Conservation (phyloP, 2,797 vertebrate genomes). For the Mionectes olivaceus region DNA sequence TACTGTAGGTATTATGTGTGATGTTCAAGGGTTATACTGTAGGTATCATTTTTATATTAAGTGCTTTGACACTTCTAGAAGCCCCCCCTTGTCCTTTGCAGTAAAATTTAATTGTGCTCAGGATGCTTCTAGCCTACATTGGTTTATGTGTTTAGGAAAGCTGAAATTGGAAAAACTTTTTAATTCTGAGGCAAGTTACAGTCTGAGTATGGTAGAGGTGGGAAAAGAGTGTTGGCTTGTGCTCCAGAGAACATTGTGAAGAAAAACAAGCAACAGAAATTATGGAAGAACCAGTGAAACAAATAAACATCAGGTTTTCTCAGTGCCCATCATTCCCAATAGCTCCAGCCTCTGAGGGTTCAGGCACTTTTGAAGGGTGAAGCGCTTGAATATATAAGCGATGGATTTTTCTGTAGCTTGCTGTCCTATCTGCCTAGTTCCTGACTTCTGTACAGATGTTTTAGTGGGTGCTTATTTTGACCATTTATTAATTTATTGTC, state of each 20-base stretch:
- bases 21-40: too few relatives aligned
- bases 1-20: not conserved
- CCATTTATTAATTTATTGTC: not conserved
- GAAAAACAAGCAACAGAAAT: not conserved
- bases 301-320: not conserved
- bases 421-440: not conserved
- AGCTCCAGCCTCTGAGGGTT: not conserved
- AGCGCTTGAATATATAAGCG: not conserved
- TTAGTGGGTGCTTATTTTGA: not conserved
- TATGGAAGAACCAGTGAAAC: not conserved
- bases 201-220: not conserved
- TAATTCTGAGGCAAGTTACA: not conserved
- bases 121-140: not conserved
- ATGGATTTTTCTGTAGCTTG: not conserved
- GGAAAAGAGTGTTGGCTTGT: not conserved
- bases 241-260: not conserved
- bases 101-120: slow-evolving; percentile 7
- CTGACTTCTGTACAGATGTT: not conserved
- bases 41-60: not conserved
- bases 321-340: not conserved
- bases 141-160: not conserved
- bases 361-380: not conserved
- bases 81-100: not conserved
- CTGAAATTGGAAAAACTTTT: slow-evolving; percentile 8
- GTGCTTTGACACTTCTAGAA: slow-evolving; percentile 12